These are phyloP conservation scores for Lucifuga dentata DNA, from an alignment of 2,113 vertebrate genomes.

Conservation along the genomic window DNA sequence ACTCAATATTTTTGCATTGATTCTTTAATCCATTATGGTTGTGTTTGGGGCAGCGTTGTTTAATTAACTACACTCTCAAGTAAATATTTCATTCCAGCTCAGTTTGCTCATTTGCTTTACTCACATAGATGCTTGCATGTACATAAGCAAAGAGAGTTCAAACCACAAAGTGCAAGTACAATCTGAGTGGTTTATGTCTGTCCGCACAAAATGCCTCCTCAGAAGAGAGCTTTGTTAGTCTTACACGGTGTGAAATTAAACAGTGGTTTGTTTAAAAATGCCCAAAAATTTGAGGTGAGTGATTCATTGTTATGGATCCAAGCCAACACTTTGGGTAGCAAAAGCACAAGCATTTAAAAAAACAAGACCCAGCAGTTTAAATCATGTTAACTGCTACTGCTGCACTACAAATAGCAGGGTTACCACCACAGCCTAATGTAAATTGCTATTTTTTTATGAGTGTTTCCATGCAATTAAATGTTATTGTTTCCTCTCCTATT, in stretches of 20 bases:
- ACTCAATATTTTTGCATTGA: slow-evolving; percentile 4
- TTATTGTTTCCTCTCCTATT: too few relatives aligned
- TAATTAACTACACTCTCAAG: slow-evolving; percentile 46
- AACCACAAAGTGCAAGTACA: slow-evolving; percentile 15
- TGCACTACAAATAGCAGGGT: not conserved
- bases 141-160: slow-evolving; percentile 13
- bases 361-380: not conserved
- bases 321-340: not conserved
- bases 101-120: slow-evolving; percentile 24
- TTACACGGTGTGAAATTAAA: not conserved
- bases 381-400: not conserved
- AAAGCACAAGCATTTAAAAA: slow-evolving; percentile 5
- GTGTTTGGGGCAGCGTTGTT: slow-evolving; percentile 32
- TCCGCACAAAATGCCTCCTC: not conserved
- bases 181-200: not conserved
- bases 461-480: too few relatives aligned
- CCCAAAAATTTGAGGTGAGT: not conserved
- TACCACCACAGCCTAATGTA: not conserved
- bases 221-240: slow-evolving; percentile 1
- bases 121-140: slow-evolving; percentile 14
- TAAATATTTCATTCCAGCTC: slow-evolving; percentile 21
- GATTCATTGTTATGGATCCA: not conserved
- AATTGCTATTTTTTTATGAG: too few relatives aligned
- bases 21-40: too few relatives aligned
- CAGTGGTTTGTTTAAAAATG: slow-evolving; percentile 1